Evolutionary conservation across 2,888 invertebrate genomes (phyloP), one percentile per base, ranked within the genome.

Genomic region (Melinaea marsaeus): DNA sequence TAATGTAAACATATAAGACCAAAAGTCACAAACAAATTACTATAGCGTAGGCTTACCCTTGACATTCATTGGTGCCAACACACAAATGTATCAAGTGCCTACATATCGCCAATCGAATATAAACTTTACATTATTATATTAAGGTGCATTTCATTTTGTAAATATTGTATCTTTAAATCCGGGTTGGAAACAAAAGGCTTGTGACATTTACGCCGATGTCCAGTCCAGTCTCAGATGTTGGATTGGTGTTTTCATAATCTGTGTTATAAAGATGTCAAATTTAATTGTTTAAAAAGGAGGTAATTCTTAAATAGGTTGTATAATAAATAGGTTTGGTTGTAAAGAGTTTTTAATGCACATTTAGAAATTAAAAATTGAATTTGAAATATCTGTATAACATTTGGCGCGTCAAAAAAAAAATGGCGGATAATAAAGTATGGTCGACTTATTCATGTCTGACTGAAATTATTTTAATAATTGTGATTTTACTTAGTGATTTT

Each of bases 41-140:
- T 65, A 61, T 66, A 64, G 70, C 67, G 71, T 76, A 72, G 75
- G 74, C 60, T 73, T 73, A 79, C 78, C 79, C 85, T 85, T 85
- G 85, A 83, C 85, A 85, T 85, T 84, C 80, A 80, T 76, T 73
- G 71, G 74, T 67, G 71, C 57, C 64, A 66, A 32, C 68, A 62
- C 63, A 68, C 55, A 64, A 79, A 68, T 63, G 66, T 33, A 68
- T 46, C 66, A 77, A 68, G 61, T 62, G 64, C 63, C 67, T 22
- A 32, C 37, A 48, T 11, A 9, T 9, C 9, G 34, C 13, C 45
- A 60, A 22, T 13, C 55, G 11, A 65, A 57, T 61, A 57, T 61
- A 32, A 35, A 63, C 58, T 57, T 51, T 69, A 46, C 37, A 0
- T 0, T 0, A 2, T 57, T 0, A 2, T 0, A 0, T 48, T 65